Evolutionary conservation across 2,113 vertebrate genomes (phyloP), one percentile per base, ranked within the genome.

Genomic region (Ophiodon elongatus): DNA sequence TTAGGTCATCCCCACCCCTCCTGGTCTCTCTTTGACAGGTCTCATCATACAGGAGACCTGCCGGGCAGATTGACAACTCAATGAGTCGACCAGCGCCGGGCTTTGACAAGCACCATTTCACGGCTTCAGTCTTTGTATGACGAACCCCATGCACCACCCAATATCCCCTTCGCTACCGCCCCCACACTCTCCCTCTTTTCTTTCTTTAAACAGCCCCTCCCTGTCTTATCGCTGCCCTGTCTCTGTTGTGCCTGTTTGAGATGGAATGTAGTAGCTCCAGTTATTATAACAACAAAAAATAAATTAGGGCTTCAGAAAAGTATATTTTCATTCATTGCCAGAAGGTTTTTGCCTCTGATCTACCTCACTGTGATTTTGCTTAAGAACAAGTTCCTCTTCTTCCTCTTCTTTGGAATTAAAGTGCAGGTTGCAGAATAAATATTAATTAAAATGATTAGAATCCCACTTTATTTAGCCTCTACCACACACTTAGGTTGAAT

Each of bases 51-150:
- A 4, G 82, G 33, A 37, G 73, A 91, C 90, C 91, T 85, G 90
- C 89, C 68, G 78, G 72, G 87, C 79, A 78, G 93, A 93, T 87
- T 93, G 93, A 94, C 91, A 90, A 84, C 93, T 94, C 93, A 93
- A 94, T 94, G 90, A 93, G 88, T 13, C 17, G 63, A 80, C 66
- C 90, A 87, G 84, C 74, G 41, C 43, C 21, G 41, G 39, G 59
- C 89, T 90, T 90, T 91, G 73, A 90, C 81, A 33, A 85, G 78
- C 73, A 80, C 79, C 89, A 88, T 89, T 93, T 92, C 92, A 92
- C 80, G 83, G 84, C 87, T 57, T 85, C 83, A 31, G 73, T 72
- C 88, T 92, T 88, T 91, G 86, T 88, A 76, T 47, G 85, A 85
- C n/a, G 23, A 79, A 45, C 72, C 65, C 76, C 57, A 63, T 19